Evolutionary conservation across 1,140 invertebrate species (phyloP).

Genomic region (Heliconius eleuchia): DNA sequence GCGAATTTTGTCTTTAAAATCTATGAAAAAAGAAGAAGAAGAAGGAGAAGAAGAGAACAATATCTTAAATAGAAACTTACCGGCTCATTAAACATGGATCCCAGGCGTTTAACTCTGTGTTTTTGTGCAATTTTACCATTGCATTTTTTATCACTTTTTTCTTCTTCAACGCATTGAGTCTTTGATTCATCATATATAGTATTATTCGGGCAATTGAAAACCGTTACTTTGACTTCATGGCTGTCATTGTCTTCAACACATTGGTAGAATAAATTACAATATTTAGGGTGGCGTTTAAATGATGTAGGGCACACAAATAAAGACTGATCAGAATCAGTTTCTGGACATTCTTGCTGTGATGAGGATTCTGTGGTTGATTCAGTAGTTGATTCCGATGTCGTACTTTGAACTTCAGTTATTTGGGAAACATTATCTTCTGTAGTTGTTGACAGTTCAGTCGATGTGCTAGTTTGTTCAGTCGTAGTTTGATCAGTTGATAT

Average conservation of each 20-base stretch:
- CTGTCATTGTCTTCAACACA: constrained; percentile 85
- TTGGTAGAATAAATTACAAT: constrained; percentile 92
- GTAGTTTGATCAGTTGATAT: constrained; percentile 45
- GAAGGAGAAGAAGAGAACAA: no score
- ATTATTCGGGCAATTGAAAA: constrained; percentile 88
- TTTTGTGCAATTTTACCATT: constrained; percentile 79
- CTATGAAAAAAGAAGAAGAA: no score
- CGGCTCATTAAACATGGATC: constrained; percentile 79
- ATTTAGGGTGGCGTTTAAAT: constrained; percentile 90
- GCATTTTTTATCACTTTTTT: constrained; percentile 82
- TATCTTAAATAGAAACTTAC: constrained; percentile 78
- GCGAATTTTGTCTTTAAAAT: no score
- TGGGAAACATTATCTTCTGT: constrained; percentile 22
- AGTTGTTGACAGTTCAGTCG: constrained; percentile 41
- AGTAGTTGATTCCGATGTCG: constrained; percentile 39
- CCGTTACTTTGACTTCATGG: constrained; percentile 87
- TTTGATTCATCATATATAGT: constrained; percentile 88
- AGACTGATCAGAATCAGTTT: constrained; percentile 85
- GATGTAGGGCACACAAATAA: constrained; percentile 89
- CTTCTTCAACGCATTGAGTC: constrained; percentile 85
- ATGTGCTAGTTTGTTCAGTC: constrained; percentile 36
- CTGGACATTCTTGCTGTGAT: constrained; percentile 70
- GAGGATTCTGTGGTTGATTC: constrained; percentile 57
- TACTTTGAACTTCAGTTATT: constrained; percentile 31
- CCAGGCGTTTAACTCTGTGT: constrained; percentile 81